Conservation (phyloP, 2,113 vertebrate genomes). For the Meriones unguiculatus region DNA sequence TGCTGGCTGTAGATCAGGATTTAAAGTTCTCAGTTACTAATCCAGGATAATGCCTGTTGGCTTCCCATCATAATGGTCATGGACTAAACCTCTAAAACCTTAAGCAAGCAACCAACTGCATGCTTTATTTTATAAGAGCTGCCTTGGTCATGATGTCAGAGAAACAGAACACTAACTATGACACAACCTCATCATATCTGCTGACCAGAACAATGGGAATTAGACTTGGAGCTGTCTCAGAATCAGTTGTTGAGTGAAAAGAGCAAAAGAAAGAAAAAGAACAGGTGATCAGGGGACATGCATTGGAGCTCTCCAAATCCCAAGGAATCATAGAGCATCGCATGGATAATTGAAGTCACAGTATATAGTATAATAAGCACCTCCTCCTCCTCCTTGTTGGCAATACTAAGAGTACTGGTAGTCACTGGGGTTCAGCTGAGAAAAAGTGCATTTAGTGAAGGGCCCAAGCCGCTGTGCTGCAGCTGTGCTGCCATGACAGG, state of each 20-base stretch:
- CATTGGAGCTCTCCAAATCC: background rate
- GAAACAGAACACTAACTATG: background rate
- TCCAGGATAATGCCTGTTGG: background rate
- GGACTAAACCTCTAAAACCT: background rate
- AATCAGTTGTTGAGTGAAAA: conserved; percentile 28
- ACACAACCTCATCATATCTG: background rate
- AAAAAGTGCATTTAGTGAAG: background rate
- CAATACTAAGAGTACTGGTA: background rate
- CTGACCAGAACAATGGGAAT: background rate
- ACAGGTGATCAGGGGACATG: background rate
- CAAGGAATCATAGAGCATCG: background rate
- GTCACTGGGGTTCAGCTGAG: background rate
- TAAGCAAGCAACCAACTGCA: no score
- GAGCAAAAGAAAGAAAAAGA: background rate
- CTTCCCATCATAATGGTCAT: background rate
- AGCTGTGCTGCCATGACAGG: no score
- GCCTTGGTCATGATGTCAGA: background rate
- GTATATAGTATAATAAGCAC: background rate
- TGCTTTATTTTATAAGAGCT: background rate
- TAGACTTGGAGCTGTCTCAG: background rate
- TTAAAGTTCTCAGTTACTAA: background rate
- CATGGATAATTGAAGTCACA: background rate
- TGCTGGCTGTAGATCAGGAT: background rate
- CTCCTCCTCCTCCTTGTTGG: background rate
- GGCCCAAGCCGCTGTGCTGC: no score